Conservation (phyloP, 1,140 invertebrate species). For the Drosophila parvula region DNA sequence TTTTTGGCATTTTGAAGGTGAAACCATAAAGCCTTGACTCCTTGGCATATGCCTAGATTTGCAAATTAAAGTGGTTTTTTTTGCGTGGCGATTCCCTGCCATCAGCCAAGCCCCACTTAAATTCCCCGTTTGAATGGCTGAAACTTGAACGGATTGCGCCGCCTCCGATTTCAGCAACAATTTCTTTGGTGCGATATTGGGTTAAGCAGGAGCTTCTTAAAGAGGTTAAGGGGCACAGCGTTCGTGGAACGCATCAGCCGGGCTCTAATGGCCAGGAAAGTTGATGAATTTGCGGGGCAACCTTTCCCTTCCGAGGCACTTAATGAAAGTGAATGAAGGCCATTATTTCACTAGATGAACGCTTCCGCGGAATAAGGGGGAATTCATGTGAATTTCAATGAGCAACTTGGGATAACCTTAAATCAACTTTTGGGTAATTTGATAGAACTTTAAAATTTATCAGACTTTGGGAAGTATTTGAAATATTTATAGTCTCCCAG, state of each 20-base stretch:
- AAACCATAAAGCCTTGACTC: constrained; percentile 63
- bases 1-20: constrained; percentile 37
- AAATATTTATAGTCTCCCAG: not conserved
- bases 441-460: constrained; percentile 8
- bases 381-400: constrained; percentile 2
- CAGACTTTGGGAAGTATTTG: not conserved
- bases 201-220: constrained; percentile 31
- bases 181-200: constrained; percentile 41
- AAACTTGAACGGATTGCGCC: constrained; percentile 39
- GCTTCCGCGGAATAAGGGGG: constrained; percentile 1
- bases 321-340: constrained; percentile 20
- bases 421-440: constrained; percentile 11
- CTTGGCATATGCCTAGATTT: constrained; percentile 65
- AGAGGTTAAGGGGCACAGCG: constrained; percentile 16
- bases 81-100: constrained; percentile 4
- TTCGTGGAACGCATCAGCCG: constrained; percentile 1
- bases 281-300: constrained; percentile 23
- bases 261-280: constrained; percentile 28
- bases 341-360: constrained; percentile 16
- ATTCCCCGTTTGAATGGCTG: constrained; percentile 28
- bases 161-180: constrained; percentile 32
- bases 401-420: constrained; percentile 3
- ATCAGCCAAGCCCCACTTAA: constrained; percentile 17
- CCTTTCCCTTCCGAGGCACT: not conserved
- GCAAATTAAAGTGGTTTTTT: constrained; percentile 54